Base-by-base conservation (phyloP, 2,113 vertebrate species). In the Mellivora capensis region DNA sequence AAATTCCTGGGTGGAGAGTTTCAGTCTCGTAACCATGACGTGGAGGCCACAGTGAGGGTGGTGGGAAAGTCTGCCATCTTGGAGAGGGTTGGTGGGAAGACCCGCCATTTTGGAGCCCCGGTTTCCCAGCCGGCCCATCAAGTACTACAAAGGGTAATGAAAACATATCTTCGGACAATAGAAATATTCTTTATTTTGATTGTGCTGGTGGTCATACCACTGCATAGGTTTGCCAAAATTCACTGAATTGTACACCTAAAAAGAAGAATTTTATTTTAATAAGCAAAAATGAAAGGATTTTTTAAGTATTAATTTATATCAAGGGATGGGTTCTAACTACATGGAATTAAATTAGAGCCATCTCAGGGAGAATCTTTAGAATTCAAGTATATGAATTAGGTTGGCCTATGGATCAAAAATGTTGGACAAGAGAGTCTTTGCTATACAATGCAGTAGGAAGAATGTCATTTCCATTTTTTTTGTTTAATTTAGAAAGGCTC, bases 401-500 rank as follows among this genome's bases (percentile, higher is more conserved):
- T 10, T 72, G 1, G 3, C n/a, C 23, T 85, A 49, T 31, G 44
- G 34, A 91, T 92, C 64, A 18, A 74, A 64, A 59, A 10, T 57
- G 64, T 74, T 80, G 17, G 27, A 54, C 6, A 59, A 34, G 52
- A 62, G 83, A 52, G 39, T 49, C 14, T 57, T 80, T 74, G 15
- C 13, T 61, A 2, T 59, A 39, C 42, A 90, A 44, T 89, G 7
- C 15, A 62, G 25, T 39, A 52, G 37, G 27, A 23, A 62, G 31
- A 71, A 0, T 64, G 7, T 7, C 17, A n/a, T n/a, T n/a, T n/a
- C n/a, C n/a, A n/a, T n/a, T n/a, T n/a, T n/a, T n/a, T n/a, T n/a
- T n/a, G 39, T 94, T 97, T 95, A 62, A 96, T 95, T 97, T 93
- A 94, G 94, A 80, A 87, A 88, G 76, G 31, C 57, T 97, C 90